These are phyloP conservation scores for Heliconius charithonia DNA, from an alignment of 2,888 invertebrate species.

Conservation along the genomic window DNA sequence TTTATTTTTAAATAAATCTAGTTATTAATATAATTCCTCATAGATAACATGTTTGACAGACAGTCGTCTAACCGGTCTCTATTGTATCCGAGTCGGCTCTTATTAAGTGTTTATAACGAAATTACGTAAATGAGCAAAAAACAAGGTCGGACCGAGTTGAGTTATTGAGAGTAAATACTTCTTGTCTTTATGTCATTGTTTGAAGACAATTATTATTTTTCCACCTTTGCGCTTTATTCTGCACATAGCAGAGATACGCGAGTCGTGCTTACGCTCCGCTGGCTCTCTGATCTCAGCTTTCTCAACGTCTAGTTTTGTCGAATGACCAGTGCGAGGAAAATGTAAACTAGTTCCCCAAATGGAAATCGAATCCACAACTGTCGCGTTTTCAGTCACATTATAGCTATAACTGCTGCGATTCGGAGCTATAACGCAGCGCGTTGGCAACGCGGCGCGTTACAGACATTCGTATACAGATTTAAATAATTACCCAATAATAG, in stretches of 20 bases:
- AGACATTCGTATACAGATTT: conserved; percentile 17
- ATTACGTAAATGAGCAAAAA: background rate
- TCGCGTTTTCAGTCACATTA: too few relatives aligned
- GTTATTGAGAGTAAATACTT: background rate
- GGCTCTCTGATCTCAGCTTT: too few relatives aligned
- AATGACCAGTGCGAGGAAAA: too few relatives aligned
- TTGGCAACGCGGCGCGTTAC: conserved; percentile 25
- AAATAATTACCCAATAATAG: conserved; percentile 23
- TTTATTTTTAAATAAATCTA: too few relatives aligned
- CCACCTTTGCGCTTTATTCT: too few relatives aligned
- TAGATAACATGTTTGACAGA: too few relatives aligned
- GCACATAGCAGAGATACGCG: too few relatives aligned
- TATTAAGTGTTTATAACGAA: background rate
- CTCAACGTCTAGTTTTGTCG: too few relatives aligned
- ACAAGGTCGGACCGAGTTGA: background rate
- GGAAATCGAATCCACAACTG: too few relatives aligned
- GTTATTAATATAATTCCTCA: too few relatives aligned
- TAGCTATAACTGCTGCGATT: background rate
- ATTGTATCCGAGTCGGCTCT: background rate
- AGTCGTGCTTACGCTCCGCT: too few relatives aligned
- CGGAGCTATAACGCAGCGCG: background rate
- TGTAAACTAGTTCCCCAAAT: too few relatives aligned
- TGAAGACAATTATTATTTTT: background rate
- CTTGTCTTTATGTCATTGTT: background rate
- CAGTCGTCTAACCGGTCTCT: background rate